A percentile compares a stretch with the other conserved stretches of the same genome.
These are phyloP conservation scores for Cheilosia vernalis DNA, from an alignment of 2,888 invertebrate species.

Conservation along the genomic window DNA sequence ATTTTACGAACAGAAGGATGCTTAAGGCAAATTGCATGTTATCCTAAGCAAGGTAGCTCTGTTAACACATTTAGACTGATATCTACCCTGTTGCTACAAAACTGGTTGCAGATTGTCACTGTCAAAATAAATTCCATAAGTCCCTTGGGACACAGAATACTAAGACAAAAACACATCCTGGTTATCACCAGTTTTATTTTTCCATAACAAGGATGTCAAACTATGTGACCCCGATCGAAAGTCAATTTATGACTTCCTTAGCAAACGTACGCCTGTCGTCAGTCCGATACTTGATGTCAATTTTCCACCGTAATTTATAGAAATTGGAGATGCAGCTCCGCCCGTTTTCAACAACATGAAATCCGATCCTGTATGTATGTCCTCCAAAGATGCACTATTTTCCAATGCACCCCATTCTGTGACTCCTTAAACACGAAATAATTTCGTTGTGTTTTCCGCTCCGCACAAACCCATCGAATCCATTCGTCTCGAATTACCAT, in stretches of 20 bases:
- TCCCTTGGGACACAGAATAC: no score
- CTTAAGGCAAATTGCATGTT: no score
- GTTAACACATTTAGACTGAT: no score
- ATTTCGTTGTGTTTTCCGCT: slow-evolving; percentile 45
- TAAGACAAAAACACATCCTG: no score
- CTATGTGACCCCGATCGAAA: slow-evolving; percentile 26
- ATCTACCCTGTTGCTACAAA: no score
- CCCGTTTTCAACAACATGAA: slow-evolving; percentile 71
- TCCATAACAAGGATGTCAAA: slow-evolving; percentile 38
- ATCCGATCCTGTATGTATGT: slow-evolving; percentile 55
- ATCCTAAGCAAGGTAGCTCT: no score
- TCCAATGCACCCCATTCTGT: neutral
- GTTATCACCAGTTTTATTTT: slow-evolving; percentile 2
- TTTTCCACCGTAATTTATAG: slow-evolving; percentile 43
- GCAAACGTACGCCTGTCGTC: slow-evolving; percentile 31
- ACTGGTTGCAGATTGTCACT: no score
- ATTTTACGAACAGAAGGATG: no score
- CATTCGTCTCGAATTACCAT: slow-evolving; percentile 66
- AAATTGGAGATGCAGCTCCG: slow-evolving; percentile 47
- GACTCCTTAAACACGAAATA: slow-evolving; percentile 64
- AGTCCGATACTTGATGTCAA: slow-evolving; percentile 2
- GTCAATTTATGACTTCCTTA: slow-evolving; percentile 67
- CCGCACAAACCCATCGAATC: slow-evolving; percentile 38
- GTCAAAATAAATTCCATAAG: no score
- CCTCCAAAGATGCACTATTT: slow-evolving; percentile 14